Evolutionary conservation across 2,888 invertebrate species (phyloP).

Genomic region (Ypsolopha sequella): DNA sequence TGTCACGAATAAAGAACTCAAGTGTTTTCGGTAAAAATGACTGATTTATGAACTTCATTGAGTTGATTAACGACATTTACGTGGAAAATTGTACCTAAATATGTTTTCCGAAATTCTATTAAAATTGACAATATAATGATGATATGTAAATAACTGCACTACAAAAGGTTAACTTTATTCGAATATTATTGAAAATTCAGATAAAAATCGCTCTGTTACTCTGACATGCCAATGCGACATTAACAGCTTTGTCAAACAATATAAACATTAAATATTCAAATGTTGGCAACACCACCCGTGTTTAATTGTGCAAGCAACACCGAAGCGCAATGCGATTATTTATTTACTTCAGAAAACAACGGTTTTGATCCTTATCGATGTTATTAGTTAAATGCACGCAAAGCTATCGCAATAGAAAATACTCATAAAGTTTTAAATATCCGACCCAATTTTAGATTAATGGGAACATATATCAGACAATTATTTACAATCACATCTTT

Average conservation of each 20-base stretch:
- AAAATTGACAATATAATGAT: too few species aligned
- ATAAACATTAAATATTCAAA: slow-evolving; percentile 52
- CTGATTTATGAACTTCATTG: too few species aligned
- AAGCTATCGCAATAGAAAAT: too few species aligned
- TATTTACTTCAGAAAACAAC: background rate
- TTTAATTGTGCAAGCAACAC: slow-evolving; percentile 51
- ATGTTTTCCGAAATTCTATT: background rate
- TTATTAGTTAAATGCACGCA: too few species aligned
- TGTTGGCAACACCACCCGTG: slow-evolving; percentile 39
- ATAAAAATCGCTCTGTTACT: slow-evolving; percentile 29
- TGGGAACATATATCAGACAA: too few species aligned
- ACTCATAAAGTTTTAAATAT: too few species aligned
- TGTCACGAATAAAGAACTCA: too few species aligned
- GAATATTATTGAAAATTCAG: slow-evolving; percentile 37
- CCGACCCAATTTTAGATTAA: too few species aligned
- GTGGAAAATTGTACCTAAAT: background rate
- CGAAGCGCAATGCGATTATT: slow-evolving; percentile 17
- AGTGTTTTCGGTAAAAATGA: too few species aligned
- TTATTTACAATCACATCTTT: too few species aligned
- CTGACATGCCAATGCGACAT: slow-evolving; percentile 63
- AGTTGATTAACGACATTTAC: background rate
- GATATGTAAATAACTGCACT: background rate
- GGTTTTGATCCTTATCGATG: background rate
- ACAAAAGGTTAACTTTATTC: slow-evolving; percentile 24
- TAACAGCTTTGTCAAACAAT: slow-evolving; percentile 63